These are phyloP conservation scores for Drosophila bunnanda DNA, from an alignment of 2,888 invertebrate genomes.

Conservation along the genomic window DNA sequence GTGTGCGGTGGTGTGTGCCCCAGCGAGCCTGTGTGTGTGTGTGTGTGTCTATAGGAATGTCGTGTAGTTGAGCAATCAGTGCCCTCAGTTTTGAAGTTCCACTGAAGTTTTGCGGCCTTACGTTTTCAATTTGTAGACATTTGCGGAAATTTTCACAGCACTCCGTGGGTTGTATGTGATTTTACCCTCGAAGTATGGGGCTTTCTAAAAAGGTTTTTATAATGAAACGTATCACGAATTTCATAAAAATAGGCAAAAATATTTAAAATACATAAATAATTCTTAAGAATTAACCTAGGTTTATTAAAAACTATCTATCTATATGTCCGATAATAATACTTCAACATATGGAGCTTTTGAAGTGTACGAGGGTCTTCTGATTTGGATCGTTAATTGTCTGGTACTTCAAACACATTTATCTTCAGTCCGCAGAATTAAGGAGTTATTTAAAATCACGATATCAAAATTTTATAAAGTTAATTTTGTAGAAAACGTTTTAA, in stretches of 20 bases:
- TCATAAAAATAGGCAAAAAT: not conserved
- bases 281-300: not conserved
- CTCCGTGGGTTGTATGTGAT: not conserved
- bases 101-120: conserved; percentile 70
- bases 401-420: too few relatives aligned
- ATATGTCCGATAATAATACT: not conserved
- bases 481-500: too few relatives aligned
- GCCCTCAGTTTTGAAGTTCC: conserved; percentile 64
- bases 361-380: not conserved
- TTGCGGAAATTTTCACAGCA: conserved; percentile 18
- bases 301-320: not conserved
- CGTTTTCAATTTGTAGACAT: conserved; percentile 47
- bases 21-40: conserved; percentile 4
- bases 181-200: not conserved
- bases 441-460: too few relatives aligned
- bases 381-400: too few relatives aligned
- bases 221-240: not conserved
- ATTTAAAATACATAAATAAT: not conserved
- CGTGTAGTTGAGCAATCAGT: conserved; percentile 67
- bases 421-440: too few relatives aligned
- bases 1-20: conserved; percentile 8
- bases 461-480: too few relatives aligned
- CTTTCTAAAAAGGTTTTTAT: not conserved
- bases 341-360: not conserved
- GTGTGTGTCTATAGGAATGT: conserved; percentile 37